Evolutionary conservation across 2,113 vertebrate species (phyloP), one percentile per base, ranked within the genome.

Genomic region (Pelobates fuscus): DNA sequence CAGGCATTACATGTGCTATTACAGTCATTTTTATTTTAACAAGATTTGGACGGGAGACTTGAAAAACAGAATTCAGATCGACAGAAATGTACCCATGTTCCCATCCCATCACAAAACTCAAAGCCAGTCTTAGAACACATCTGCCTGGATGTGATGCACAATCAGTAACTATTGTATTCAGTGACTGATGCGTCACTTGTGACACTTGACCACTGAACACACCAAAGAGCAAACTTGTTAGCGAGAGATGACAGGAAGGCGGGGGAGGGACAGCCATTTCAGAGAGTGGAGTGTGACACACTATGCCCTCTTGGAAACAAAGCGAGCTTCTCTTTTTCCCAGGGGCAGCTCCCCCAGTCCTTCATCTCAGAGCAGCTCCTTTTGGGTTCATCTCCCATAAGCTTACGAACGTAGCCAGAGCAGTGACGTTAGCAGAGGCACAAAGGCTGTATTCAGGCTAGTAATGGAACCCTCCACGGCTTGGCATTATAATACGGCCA

Each of bases 401-500:
- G 71, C 68, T n/a, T 72, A 43, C 71, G 72, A 80, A 86, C 65
- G 88, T 88, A 85, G 85, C 81, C 78, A 20, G 79, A 77, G 77
- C 25, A 21, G 1, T 93, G 93, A 93, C 88, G 89, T 80, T 25
- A 85, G 91, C 70, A 8, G 11, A 49, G 77, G 77, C 83, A 95
- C 93, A 95, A 93, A 94, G 93, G 20, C 70, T 0, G 79, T 78
- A 92, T 93, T 96, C 88, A 95, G 78, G 43, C 69, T 41, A 59
- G 12, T 18, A 24, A 29, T 23, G 71, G 81, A 79, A 79, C 79
- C 79, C 41, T 79, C 77, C 73, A 46, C 66, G 78, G 10, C 78
- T 55, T 74, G 17, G 80, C 84, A 71, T 76, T 77, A 70, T 67
- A 75, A 74, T 70, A 71, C 54, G 26, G 58, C 37, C 57, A 41